phyloP scores from a whole-genome alignment of 2,113 vertebrate species.

The Leucosticte australis region DNA sequence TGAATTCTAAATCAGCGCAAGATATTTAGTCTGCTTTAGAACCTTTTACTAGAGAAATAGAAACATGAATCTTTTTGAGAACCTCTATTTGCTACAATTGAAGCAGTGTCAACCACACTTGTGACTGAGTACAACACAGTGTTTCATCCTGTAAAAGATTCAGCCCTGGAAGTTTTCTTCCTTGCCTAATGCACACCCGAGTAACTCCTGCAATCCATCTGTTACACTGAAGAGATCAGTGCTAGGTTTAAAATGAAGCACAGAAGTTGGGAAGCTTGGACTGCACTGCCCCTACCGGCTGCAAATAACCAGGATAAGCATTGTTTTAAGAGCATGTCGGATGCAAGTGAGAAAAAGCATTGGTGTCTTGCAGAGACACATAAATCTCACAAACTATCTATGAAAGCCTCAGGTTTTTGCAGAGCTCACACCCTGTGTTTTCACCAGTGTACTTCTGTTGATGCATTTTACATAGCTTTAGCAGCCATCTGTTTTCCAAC shows the following conservation, averaged over 20 bases:
- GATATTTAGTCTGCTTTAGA: conserved; percentile 48
- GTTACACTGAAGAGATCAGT: neutral
- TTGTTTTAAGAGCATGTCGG: neutral
- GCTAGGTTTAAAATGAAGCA: neutral
- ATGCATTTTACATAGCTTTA: neutral
- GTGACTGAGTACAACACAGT: neutral
- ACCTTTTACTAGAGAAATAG: neutral
- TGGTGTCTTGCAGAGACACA: neutral
- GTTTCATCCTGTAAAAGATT: neutral
- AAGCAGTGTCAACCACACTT: neutral
- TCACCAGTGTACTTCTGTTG: neutral
- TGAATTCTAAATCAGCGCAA: conserved; percentile 38
- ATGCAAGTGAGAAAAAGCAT: neutral
- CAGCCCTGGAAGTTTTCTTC: neutral
- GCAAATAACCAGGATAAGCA: neutral
- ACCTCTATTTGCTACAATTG: neutral
- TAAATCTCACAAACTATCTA: neutral
- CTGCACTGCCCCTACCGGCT: neutral
- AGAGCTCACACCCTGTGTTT: neutral
- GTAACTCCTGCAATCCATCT: neutral
- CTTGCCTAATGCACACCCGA: neutral
- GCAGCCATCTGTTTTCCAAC: neutral
- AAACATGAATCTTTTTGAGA: conserved; percentile 14
- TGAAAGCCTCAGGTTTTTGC: neutral
- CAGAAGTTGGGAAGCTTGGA: neutral